Conservation (phyloP, 2,888 invertebrate genomes). For the Sinopyrophorus schimmeli region DNA sequence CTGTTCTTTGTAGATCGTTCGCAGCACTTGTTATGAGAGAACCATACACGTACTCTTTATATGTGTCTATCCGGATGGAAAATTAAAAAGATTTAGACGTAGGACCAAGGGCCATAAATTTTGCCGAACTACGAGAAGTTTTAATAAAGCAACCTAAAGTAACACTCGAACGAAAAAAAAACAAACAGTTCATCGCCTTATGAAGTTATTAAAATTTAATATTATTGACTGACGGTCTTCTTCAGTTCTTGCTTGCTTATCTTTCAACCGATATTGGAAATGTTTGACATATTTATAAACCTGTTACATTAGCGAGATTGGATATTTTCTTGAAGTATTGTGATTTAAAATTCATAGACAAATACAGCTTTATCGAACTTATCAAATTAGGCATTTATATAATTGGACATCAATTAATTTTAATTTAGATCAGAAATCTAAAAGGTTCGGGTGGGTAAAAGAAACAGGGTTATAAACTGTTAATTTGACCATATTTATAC, state of each 20-base stretch:
- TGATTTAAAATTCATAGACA: too few relatives aligned
- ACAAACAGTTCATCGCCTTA: background rate
- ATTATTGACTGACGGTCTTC: background rate
- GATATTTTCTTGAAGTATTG: background rate
- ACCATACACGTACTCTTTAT: background rate
- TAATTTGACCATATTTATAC: too few relatives aligned
- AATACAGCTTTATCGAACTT: too few relatives aligned
- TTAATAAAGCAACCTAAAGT: too few relatives aligned
- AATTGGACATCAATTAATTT: too few relatives aligned
- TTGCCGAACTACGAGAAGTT: too few relatives aligned
- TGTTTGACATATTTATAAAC: conserved; percentile 7
- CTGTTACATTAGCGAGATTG: conserved; percentile 6
- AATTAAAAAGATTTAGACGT: background rate
- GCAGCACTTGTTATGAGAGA: conserved; percentile 12
- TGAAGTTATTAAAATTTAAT: background rate
- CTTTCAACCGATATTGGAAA: background rate
- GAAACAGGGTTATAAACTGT: too few relatives aligned
- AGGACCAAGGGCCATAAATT: background rate
- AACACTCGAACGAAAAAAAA: too few relatives aligned
- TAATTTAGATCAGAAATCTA: too few relatives aligned
- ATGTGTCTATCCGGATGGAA: background rate
- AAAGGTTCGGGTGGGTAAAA: too few relatives aligned
- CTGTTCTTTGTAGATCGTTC: conserved; percentile 11
- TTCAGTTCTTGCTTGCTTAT: background rate
- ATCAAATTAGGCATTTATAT: too few relatives aligned